These are phyloP conservation scores for Pangasius macronema DNA, from an alignment of 2,797 vertebrate species.

Conservation along the genomic window DNA sequence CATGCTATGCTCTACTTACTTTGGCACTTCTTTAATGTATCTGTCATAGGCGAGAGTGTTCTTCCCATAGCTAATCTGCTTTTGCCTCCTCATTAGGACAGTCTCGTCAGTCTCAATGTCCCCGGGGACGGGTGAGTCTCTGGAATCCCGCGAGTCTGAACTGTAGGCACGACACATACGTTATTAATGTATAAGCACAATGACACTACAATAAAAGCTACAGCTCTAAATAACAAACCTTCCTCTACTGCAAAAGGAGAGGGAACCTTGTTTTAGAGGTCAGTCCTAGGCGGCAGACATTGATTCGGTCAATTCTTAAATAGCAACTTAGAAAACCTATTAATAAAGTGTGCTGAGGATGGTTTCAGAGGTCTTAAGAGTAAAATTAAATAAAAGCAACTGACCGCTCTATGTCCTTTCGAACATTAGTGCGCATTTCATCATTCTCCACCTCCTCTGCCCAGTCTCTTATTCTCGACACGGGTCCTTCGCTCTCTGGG, in stretches of 20 bases:
- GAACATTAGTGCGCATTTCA: conserved; percentile 78
- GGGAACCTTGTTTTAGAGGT: too few species aligned
- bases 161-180: conserved; percentile 61
- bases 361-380: not conserved
- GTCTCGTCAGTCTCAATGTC: conserved; percentile 90
- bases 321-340: not conserved
- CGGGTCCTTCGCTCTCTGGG: conserved; percentile 78
- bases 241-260: too few species aligned
- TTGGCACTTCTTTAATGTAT: conserved; percentile 90
- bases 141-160: conserved; percentile 82
- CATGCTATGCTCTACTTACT: conserved; percentile 70
- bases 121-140: conserved; percentile 75
- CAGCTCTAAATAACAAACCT: conserved; percentile 73
- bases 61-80: conserved; percentile 98
- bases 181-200: not conserved
- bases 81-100: conserved; percentile 90
- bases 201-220: not conserved
- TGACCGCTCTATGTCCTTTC: conserved; percentile 81
- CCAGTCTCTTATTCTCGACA: conserved; percentile 79
- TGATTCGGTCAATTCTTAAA: too few species aligned
- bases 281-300: too few species aligned
- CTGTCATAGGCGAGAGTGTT: conserved; percentile 94
- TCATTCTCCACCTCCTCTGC: conserved; percentile 82
- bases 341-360: not conserved
- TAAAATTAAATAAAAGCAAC: not conserved